Evolutionary conservation across 2,797 vertebrate species (phyloP).

Genomic region (Brachymystax lenok): DNA sequence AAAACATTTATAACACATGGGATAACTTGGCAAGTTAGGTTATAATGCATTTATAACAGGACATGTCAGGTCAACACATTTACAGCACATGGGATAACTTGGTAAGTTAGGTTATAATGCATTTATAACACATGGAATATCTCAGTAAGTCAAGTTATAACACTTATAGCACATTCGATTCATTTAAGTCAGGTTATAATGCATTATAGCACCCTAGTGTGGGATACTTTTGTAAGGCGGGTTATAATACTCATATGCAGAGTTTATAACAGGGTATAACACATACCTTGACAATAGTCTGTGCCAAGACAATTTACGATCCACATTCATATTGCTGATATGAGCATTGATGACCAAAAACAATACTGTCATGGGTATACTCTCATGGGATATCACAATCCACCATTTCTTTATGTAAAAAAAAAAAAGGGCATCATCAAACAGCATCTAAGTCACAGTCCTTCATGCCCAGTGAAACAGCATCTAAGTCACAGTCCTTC

Average conservation of each 20-base stretch:
- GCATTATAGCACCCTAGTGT: not conserved
- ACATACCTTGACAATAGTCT: not conserved
- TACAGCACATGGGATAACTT: not conserved
- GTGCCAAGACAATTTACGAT: not conserved
- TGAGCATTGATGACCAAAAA: conserved; percentile 19
- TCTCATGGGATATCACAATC: not conserved
- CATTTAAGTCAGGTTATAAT: not conserved
- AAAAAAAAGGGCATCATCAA: conserved; percentile 27
- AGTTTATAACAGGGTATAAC: not conserved
- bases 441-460: conserved; percentile 12
- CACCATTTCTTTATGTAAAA: not conserved
- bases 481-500: not conserved
- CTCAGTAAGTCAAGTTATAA: conserved; percentile 33
- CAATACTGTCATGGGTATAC: not conserved
- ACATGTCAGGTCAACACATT: not conserved
- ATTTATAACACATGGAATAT: not conserved
- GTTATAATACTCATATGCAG: not conserved
- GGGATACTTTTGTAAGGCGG: not conserved
- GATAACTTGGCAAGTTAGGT: too few relatives aligned
- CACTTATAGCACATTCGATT: not conserved
- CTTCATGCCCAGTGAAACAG: conserved; percentile 5
- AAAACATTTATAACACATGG: too few relatives aligned
- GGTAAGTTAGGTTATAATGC: not conserved
- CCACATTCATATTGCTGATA: not conserved
- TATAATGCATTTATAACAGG: too few relatives aligned